These are phyloP conservation scores for Pammene fasciana DNA, from an alignment of 2,888 invertebrate genomes.

Conservation along the genomic window DNA sequence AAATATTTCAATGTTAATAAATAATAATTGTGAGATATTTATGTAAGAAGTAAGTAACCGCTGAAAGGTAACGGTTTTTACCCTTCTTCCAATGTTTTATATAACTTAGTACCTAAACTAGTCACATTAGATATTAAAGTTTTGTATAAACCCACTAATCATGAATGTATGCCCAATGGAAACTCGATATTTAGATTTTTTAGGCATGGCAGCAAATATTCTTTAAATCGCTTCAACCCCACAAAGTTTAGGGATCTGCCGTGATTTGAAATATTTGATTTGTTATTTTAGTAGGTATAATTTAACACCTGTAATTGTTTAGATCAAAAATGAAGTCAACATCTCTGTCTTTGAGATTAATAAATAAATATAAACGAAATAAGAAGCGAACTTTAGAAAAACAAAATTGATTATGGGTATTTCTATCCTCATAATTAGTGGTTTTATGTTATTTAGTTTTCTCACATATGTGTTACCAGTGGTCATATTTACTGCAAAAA, in stretches of 20 bases:
- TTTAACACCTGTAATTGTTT: background rate
- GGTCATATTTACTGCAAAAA: background rate
- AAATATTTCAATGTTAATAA: no score
- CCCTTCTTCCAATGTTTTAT: conserved; percentile 2
- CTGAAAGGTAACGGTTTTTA: conserved; percentile 5
- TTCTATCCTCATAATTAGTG: background rate
- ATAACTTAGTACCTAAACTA: conserved; percentile 1
- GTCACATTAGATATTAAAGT: conserved; percentile 3
- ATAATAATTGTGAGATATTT: background rate
- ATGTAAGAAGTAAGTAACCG: background rate
- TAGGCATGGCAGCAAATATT: no score
- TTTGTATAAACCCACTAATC: conserved; percentile 10
- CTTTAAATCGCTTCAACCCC: no score
- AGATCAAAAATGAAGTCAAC: no score
- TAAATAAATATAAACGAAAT: no score
- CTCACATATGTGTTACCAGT: background rate
- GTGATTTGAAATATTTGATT: no score
- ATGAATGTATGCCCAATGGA: background rate
- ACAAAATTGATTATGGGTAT: background rate
- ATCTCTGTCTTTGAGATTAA: no score
- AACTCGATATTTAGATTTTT: background rate
- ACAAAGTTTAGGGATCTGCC: no score
- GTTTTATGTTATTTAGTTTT: background rate
- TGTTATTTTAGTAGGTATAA: no score
- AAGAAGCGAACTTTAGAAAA: background rate